These are phyloP conservation scores for Alauda arvensis DNA, from an alignment of 2,797 vertebrate species.

Conservation along the genomic window DNA sequence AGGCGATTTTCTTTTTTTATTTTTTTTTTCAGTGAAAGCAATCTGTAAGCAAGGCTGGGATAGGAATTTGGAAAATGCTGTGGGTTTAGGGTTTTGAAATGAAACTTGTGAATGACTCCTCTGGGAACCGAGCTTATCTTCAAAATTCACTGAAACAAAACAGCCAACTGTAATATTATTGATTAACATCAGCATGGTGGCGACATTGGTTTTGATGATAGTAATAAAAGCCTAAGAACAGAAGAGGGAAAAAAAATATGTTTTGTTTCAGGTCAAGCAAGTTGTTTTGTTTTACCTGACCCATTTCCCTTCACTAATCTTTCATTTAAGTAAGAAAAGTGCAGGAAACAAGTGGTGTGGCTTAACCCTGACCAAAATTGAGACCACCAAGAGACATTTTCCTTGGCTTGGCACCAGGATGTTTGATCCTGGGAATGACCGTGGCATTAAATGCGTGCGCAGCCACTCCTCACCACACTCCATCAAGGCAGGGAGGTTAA, in stretches of 20 bases:
- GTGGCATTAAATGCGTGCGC: accelerated
- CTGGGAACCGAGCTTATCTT: neutral
- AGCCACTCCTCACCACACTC: neutral
- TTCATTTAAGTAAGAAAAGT: neutral
- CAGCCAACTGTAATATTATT: neutral
- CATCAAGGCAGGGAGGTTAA: neutral
- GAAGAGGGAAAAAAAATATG: neutral
- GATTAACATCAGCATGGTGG: neutral
- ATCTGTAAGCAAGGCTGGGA: neutral
- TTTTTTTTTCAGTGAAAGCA: neutral
- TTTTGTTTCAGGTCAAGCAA: neutral
- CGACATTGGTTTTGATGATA: neutral
- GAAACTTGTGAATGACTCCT: neutral
- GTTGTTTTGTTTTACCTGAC: neutral
- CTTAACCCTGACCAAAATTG: neutral
- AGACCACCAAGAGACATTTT: neutral
- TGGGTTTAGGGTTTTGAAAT: neutral
- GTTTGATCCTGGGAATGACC: neutral
- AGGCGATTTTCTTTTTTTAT: neutral
- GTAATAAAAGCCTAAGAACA: neutral
- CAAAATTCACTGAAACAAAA: neutral
- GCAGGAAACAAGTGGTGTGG: neutral
- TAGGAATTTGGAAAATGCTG: neutral
- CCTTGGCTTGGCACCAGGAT: neutral
- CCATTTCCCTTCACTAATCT: neutral